Percentiles rank a stretch among this genome's conserved stretches.
Evolutionary conservation across 1,140 invertebrate species (phyloP).

Genomic region (Epicauta chinensis): DNA sequence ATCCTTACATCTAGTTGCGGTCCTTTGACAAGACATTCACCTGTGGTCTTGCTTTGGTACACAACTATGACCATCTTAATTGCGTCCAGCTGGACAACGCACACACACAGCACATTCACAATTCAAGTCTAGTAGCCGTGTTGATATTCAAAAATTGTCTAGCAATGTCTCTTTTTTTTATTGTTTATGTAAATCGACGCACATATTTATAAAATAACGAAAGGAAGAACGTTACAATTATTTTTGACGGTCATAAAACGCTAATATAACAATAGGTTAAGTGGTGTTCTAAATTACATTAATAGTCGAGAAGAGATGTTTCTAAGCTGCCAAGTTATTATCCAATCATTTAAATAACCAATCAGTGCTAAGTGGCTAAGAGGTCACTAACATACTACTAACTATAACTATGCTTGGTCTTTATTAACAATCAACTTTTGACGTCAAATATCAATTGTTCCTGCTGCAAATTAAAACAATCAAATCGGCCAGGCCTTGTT

Average conservation of each 20-base stretch:
- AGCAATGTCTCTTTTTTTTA: too few species aligned
- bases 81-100: too few species aligned
- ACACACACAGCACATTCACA: too few species aligned
- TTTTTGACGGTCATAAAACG: not conserved
- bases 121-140: too few species aligned
- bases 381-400: constrained; percentile 29
- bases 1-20: constrained; percentile 11
- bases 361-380: constrained; percentile 30
- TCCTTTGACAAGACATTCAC: constrained; percentile 24
- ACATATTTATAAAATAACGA: too few species aligned
- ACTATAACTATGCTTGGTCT: constrained; percentile 15
- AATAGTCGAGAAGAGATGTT: too few species aligned
- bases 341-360: constrained; percentile 30
- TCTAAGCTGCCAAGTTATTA: constrained; percentile 14
- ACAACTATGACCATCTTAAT: not conserved
- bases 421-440: constrained; percentile 18
- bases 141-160: too few species aligned
- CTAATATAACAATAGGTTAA: constrained; percentile 11
- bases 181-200: too few species aligned
- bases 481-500: not conserved
- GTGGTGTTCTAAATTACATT: constrained; percentile 13
- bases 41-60: constrained; percentile 14
- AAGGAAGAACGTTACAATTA: too few species aligned
- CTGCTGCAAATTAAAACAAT: constrained; percentile 10
- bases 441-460: constrained; percentile 14